Conservation (phyloP, 2,888 invertebrate species). For the Dichetophora obliterata region DNA sequence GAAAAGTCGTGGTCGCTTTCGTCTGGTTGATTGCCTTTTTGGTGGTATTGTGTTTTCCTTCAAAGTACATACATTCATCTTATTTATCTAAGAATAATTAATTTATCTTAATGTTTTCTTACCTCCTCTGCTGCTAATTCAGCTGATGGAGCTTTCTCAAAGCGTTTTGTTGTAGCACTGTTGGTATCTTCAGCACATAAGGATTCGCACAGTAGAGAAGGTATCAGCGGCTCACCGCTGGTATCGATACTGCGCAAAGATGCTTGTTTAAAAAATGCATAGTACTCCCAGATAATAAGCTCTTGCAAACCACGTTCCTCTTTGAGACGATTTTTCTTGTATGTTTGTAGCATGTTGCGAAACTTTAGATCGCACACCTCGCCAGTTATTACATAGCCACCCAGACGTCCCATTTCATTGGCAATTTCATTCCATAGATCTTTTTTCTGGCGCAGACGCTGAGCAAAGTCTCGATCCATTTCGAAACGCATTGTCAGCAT, state of each 20-base stretch:
- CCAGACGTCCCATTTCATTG: slow-evolving; percentile 41
- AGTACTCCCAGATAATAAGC: slow-evolving; percentile 45
- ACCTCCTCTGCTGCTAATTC: too few species aligned
- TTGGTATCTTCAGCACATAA: slow-evolving; percentile 33
- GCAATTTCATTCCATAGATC: slow-evolving; percentile 47
- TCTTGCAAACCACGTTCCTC: slow-evolving; percentile 43
- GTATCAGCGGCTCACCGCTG: slow-evolving; percentile 32
- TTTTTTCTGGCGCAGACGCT: slow-evolving; percentile 43
- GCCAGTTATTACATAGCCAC: slow-evolving; percentile 40
- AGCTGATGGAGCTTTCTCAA: background rate
- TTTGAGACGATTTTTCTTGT: slow-evolving; percentile 45
- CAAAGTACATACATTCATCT: background rate
- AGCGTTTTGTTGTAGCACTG: background rate
- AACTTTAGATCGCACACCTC: slow-evolving; percentile 45
- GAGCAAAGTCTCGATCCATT: slow-evolving; percentile 37
- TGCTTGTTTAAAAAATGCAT: slow-evolving; percentile 41
- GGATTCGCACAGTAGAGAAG: slow-evolving; percentile 43
- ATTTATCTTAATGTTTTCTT: too few species aligned
- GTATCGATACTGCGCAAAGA: background rate
- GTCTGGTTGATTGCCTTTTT: too few species aligned
- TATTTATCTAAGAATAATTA: background rate
- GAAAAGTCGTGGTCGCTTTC: too few species aligned
- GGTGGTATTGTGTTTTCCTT: background rate
- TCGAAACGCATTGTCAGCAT: slow-evolving; percentile 44
- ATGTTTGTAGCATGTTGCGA: slow-evolving; percentile 46